Conservation (phyloP, 2,888 invertebrate genomes). For the Lasiommata megera region DNA sequence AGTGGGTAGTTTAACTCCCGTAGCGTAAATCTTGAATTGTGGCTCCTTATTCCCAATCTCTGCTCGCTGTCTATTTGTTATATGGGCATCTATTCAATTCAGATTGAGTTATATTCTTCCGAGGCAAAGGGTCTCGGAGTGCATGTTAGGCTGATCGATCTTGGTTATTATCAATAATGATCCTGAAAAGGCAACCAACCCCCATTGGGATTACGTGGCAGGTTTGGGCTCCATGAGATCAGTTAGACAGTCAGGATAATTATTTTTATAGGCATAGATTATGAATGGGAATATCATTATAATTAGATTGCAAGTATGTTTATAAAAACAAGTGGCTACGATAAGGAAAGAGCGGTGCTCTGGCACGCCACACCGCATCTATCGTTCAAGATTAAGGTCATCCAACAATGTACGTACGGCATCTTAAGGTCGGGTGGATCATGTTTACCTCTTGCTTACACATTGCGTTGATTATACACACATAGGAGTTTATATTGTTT, state of each 20-base stretch:
- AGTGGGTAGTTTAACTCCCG: too few species aligned
- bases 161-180: too few species aligned
- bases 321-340: slow-evolving; percentile 47
- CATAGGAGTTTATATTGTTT: slow-evolving; percentile 16
- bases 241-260: too few species aligned
- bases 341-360: slow-evolving; percentile 62
- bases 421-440: slow-evolving; percentile 39
- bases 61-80: background rate
- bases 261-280: too few species aligned
- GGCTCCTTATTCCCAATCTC: background rate
- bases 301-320: slow-evolving; percentile 14
- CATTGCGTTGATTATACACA: slow-evolving; percentile 14
- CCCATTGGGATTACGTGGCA: too few species aligned
- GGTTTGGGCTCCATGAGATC: too few species aligned
- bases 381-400: slow-evolving; percentile 80
- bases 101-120: too few species aligned
- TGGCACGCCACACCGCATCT: slow-evolving; percentile 42
- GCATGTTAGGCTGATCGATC: too few species aligned
- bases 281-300: background rate
- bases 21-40: too few species aligned
- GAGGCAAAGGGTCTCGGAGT: too few species aligned
- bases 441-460: slow-evolving; percentile 31
- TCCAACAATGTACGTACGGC: slow-evolving; percentile 42
- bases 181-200: too few species aligned
- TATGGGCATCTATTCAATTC: too few species aligned